These are phyloP conservation scores for Papilio helenus DNA, from an alignment of 1,140 invertebrate genomes.

Conservation along the genomic window DNA sequence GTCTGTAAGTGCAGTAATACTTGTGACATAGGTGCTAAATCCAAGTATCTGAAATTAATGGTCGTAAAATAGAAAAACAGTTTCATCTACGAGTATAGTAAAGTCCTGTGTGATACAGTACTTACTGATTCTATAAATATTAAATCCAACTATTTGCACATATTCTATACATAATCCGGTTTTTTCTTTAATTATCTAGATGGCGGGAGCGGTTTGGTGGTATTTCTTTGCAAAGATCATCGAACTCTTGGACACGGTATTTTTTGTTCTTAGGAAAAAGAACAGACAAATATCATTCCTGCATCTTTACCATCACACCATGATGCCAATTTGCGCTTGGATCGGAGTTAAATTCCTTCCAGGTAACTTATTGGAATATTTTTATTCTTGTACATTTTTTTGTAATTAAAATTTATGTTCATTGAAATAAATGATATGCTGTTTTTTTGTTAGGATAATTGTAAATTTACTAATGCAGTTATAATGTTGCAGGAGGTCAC, in stretches of 20 bases:
- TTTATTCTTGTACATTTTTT: background rate
- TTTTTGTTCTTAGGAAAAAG: conserved; percentile 53
- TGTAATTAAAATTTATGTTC: background rate
- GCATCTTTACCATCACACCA: conserved; percentile 51
- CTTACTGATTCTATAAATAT: background rate
- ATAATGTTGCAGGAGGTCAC: conserved; percentile 55
- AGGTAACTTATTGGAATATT: conserved; percentile 40
- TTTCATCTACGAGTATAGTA: too few species aligned
- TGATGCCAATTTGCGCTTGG: conserved; percentile 51
- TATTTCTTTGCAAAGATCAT: conserved; percentile 45
- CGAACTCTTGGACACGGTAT: conserved; percentile 50
- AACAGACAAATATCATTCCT: conserved; percentile 49
- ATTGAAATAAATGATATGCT: background rate
- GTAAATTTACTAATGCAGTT: background rate
- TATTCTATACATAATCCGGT: background rate
- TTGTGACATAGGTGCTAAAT: too few species aligned
- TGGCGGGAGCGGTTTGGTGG: conserved; percentile 39
- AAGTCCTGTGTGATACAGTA: too few species aligned
- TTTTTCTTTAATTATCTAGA: conserved; percentile 26
- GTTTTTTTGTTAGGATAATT: background rate
- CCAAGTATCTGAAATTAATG: too few species aligned
- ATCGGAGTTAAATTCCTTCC: conserved; percentile 47
- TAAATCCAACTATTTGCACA: background rate
- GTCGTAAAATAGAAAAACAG: too few species aligned
- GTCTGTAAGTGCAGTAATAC: too few species aligned